A percentile compares a stretch with the other conserved stretches of the same genome.
Evolutionary conservation across 2,113 vertebrate species (phyloP).

Genomic region (Crocuta crocuta): DNA sequence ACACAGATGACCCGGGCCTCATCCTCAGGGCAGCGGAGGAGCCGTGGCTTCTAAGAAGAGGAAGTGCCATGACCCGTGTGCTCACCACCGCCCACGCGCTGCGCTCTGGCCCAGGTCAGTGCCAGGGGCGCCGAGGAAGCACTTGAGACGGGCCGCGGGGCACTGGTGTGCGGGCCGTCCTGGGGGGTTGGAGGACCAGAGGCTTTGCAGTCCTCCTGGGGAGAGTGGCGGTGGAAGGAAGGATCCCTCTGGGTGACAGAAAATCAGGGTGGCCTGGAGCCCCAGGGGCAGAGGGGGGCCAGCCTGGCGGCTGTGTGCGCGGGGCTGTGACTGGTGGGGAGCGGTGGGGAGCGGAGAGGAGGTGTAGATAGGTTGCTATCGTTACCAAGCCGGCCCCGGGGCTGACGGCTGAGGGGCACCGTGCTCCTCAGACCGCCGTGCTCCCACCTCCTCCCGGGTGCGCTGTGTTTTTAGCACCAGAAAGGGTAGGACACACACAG

Average conservation of each 20-base stretch:
- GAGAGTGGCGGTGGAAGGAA: too few species aligned
- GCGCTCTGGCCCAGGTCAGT: fast-evolving
- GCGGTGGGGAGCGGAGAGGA: fast-evolving
- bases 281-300: fast-evolving
- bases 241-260: not conserved
- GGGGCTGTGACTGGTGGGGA: fast-evolving
- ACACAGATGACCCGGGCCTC: not conserved
- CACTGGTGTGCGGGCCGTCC: fast-evolving
- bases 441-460: fast-evolving
- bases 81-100: fast-evolving
- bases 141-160: fast-evolving
- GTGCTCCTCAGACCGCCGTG: fast-evolving
- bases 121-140: fast-evolving
- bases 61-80: fast-evolving
- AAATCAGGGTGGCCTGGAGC: not conserved
- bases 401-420: fast-evolving
- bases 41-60: not conserved
- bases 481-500: fast-evolving
- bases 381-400: fast-evolving
- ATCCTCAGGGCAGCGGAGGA: not conserved
- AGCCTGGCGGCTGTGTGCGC: fast-evolving
- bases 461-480: fast-evolving
- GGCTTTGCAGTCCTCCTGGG: not conserved
- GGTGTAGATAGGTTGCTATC: not conserved
- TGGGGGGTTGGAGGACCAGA: too few species aligned